Percentiles rank a stretch among this genome's conserved stretches.
These are phyloP conservation scores for Pseudorhombus dupliciocellatus DNA, from an alignment of 2,113 vertebrate genomes.

Conservation along the genomic window DNA sequence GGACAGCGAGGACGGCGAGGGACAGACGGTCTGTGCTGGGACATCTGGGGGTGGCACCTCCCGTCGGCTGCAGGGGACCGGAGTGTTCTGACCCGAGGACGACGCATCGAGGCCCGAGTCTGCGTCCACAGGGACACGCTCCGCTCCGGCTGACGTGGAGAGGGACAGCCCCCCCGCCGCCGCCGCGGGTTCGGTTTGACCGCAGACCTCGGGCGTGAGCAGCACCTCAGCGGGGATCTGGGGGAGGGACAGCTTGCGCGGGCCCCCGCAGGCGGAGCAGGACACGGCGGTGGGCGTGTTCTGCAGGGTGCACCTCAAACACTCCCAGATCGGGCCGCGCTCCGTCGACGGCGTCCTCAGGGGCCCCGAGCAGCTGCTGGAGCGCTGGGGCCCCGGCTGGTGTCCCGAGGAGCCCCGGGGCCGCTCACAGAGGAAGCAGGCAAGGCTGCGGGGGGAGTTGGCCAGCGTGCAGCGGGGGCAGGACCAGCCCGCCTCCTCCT, in stretches of 20 bases:
- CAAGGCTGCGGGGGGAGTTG: constrained; percentile 79
- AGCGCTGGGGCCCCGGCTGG: constrained; percentile 57
- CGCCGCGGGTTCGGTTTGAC: not conserved
- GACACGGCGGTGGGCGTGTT: constrained; percentile 86
- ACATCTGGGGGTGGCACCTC: constrained; percentile 82
- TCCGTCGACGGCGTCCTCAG: constrained; percentile 33
- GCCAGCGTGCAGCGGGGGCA: constrained; percentile 88
- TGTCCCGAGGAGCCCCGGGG: constrained; percentile 3
- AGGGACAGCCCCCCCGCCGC: not conserved
- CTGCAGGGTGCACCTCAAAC: constrained; percentile 87
- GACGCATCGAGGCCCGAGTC: not conserved
- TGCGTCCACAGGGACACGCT: constrained; percentile 34
- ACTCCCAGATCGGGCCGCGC: constrained; percentile 81
- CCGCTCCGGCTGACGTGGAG: constrained; percentile 11
- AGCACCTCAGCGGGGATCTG: constrained; percentile 88
- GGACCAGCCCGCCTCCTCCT: constrained; percentile 81
- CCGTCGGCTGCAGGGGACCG: constrained; percentile 86
- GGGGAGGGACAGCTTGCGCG: constrained; percentile 88
- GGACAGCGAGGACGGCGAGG: not conserved
- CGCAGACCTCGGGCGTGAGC: constrained; percentile 65
- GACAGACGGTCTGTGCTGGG: not conserved
- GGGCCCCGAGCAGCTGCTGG: constrained; percentile 74
- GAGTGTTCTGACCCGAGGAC: constrained; percentile 79
- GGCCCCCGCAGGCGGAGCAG: constrained; percentile 88
- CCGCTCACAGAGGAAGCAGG: constrained; percentile 83